Evolutionary conservation across 1,140 invertebrate genomes (phyloP).

Genomic region (Musca domestica): DNA sequence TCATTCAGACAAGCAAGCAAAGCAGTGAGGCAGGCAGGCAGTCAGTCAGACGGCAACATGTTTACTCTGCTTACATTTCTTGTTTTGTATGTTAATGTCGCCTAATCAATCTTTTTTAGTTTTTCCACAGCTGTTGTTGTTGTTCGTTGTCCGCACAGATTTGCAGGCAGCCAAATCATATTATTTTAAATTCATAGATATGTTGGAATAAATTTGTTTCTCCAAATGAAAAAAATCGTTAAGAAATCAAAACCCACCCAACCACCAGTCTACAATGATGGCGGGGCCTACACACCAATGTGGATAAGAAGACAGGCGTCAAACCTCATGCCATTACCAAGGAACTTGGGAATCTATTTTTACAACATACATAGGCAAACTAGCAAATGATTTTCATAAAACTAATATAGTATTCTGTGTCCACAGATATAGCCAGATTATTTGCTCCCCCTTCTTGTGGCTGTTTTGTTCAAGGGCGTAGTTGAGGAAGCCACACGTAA

Average conservation of each 20-base stretch:
- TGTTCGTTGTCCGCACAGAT: neutral
- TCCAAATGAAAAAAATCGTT: neutral
- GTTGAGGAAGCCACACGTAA: neutral
- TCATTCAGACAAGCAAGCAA: neutral
- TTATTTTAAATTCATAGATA: conserved; percentile 20
- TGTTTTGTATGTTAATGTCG: conserved; percentile 21
- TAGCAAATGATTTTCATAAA: neutral
- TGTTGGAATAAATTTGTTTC: conserved; percentile 5
- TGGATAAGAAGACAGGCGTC: no score
- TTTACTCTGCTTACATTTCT: neutral
- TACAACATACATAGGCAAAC: neutral
- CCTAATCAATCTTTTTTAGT: conserved; percentile 14
- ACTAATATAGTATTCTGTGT: no score
- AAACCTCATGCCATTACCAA: no score
- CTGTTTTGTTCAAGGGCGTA: neutral
- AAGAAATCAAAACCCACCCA: neutral
- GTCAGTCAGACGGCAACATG: neutral
- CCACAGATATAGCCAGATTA: no score
- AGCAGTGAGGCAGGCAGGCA: neutral
- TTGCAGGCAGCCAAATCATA: neutral
- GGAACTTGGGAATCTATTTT: neutral
- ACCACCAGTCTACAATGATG: neutral
- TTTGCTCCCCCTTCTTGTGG: neutral
- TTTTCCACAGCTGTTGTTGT: neutral
- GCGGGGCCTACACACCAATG: no score